phyloP scores from a whole-genome alignment of 2,888 invertebrate genomes.

The Drosophila fulvimacula region DNA sequence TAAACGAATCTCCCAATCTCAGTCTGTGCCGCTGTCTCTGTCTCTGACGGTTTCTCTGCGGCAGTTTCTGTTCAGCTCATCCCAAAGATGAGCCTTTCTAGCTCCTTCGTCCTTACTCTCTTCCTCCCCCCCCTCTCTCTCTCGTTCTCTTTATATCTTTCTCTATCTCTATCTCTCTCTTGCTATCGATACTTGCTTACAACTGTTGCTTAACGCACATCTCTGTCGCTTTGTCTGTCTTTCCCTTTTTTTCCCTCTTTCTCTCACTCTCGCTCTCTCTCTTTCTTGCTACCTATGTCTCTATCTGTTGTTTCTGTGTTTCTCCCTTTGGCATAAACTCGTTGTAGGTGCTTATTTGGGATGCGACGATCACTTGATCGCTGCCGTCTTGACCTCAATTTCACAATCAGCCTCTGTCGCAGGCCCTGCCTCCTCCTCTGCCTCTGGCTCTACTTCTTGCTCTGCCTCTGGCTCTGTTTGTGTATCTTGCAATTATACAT shows the following conservation, averaged over 20 bases:
- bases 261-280: background rate
- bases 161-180: background rate
- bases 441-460: constrained; percentile 4
- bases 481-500: background rate
- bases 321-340: constrained; percentile 10
- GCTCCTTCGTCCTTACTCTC: background rate
- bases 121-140: background rate
- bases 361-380: constrained; percentile 55
- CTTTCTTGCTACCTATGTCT: background rate
- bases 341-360: constrained; percentile 15
- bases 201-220: background rate
- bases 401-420: constrained; percentile 46
- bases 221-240: background rate
- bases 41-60: background rate
- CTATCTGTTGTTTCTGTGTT: background rate
- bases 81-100: background rate
- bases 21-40: background rate
- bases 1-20: background rate
- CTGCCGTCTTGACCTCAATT: constrained; percentile 72
- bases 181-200: background rate
- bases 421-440: background rate
- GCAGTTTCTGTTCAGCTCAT: background rate
- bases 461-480: background rate
- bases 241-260: background rate
- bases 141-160: background rate